Evolutionary conservation across 2,113 vertebrate species (phyloP).

Genomic region (Spea multiplicata): DNA sequence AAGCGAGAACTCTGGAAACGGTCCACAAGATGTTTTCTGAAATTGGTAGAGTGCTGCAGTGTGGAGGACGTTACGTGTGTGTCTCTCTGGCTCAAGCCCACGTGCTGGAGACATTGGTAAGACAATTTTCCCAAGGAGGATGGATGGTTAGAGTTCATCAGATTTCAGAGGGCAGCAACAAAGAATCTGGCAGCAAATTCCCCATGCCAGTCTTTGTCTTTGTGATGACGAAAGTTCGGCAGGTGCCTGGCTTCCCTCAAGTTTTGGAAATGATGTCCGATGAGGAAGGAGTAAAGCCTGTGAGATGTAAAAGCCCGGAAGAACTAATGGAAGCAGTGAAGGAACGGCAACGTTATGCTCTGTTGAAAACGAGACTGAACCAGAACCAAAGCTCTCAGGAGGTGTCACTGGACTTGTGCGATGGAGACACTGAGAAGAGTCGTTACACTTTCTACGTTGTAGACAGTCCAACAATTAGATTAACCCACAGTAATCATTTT

Average conservation of each 20-base stretch:
- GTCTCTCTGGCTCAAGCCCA: slow-evolving; percentile 90
- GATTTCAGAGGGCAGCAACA: slow-evolving; percentile 59
- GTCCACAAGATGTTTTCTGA: slow-evolving; percentile 82
- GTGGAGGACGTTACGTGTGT: slow-evolving; percentile 89
- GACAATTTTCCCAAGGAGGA: slow-evolving; percentile 80
- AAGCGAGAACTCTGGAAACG: slow-evolving; percentile 70
- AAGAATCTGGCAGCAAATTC: slow-evolving; percentile 65
- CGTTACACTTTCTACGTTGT: slow-evolving; percentile 89
- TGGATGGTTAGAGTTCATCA: slow-evolving; percentile 91
- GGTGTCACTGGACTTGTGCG: slow-evolving; percentile 80
- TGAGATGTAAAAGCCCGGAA: slow-evolving; percentile 64
- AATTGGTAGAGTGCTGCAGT: slow-evolving; percentile 79
- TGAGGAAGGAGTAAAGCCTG: slow-evolving; percentile 77
- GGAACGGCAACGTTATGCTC: slow-evolving; percentile 83
- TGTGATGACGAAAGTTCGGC: slow-evolving; percentile 89
- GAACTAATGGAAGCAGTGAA: slow-evolving; percentile 74
- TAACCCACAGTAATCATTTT: slow-evolving; percentile 78
- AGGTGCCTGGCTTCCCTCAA: slow-evolving; percentile 59
- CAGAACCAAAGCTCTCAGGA: slow-evolving; percentile 61
- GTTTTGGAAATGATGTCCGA: slow-evolving; percentile 86
- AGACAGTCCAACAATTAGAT: slow-evolving; percentile 74
- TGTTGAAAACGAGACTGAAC: slow-evolving; percentile 79
- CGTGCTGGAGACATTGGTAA: slow-evolving; percentile 79
- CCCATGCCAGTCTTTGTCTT: slow-evolving; percentile 84
- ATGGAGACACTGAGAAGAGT: slow-evolving; percentile 69